Evolutionary conservation across 2,888 invertebrate species (phyloP).

Genomic region (Drosophila putrida): DNA sequence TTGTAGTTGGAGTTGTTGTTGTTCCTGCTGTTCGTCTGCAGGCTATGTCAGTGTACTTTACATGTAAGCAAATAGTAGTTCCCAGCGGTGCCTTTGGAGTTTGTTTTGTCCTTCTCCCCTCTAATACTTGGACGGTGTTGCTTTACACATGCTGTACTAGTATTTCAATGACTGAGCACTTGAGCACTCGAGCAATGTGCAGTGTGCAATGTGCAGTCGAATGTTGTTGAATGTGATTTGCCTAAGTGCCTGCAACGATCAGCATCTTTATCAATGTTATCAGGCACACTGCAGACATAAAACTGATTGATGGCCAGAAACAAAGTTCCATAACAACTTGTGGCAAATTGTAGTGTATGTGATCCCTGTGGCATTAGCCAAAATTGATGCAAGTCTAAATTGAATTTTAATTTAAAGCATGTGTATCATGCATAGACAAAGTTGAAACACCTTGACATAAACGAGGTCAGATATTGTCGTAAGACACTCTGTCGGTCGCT

Average conservation of each 20-base stretch:
- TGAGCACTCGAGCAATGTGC: slow-evolving; percentile 27
- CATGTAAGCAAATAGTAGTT: slow-evolving; percentile 59
- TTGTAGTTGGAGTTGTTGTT: slow-evolving; percentile 5
- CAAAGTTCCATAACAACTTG: slow-evolving; percentile 33
- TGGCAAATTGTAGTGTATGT: slow-evolving; percentile 34
- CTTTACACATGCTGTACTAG: slow-evolving; percentile 36
- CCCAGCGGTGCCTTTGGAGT: slow-evolving; percentile 49
- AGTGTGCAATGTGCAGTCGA: slow-evolving; percentile 34
- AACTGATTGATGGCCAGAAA: slow-evolving; percentile 49
- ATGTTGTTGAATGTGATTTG: slow-evolving; percentile 52
- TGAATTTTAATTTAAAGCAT: slow-evolving; percentile 63
- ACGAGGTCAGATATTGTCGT: slow-evolving; percentile 62
- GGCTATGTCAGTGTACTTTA: slow-evolving; percentile 59
- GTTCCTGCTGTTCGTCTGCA: slow-evolving; percentile 24
- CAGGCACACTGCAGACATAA: slow-evolving; percentile 22
- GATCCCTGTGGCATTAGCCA: slow-evolving; percentile 35
- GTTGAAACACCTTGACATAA: slow-evolving; percentile 57
- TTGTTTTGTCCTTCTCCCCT: slow-evolving; percentile 18
- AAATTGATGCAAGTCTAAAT: slow-evolving; percentile 50
- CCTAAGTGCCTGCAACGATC: slow-evolving; percentile 55
- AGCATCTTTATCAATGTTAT: slow-evolving; percentile 45
- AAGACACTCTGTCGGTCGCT: slow-evolving; percentile 1
- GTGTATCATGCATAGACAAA: slow-evolving; percentile 31
- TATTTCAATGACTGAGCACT: slow-evolving; percentile 38
- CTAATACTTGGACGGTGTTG: slow-evolving; percentile 13